Base-by-base conservation (phyloP, 2,113 vertebrate genomes). In the Haemorhous mexicanus region DNA sequence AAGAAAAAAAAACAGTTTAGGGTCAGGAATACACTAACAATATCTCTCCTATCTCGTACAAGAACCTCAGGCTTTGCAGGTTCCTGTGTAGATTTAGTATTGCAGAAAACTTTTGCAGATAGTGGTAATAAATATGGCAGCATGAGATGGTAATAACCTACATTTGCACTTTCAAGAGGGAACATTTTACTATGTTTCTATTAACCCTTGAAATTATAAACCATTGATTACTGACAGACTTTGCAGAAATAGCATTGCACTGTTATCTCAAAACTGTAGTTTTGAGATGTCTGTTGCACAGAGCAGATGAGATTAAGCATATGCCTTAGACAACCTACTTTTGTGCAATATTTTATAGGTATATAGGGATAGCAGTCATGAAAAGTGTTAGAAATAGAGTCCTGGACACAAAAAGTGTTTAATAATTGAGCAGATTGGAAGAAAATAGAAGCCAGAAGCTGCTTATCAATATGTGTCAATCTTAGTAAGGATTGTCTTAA, bases 21-120 rank as follows among this genome's bases (percentile, higher is more conserved):
- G 2, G 3, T 35, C 52, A 75, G 33, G 15, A 94, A 43, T 30
- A 53, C 13, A 46, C 21, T 64, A 89, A 56, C 26, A 73, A 37
- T 35, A 35, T 58, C 58, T 93, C 26, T 96, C n/a, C 26, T 86
- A 16, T 63, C 24, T 84, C 49, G 52, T 77, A 79, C 68, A 73
- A 85, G 58, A 83, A 92, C 24, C 17, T 84, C 69, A 89, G 88
- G 32, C 66, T 94, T 44, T 78, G 66, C 37, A 87, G 41, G 59
- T 94, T 95, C 49, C 80, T 82, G 24, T 33, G 26, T 41, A 84
- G 58, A 88, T 96, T 88, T 91, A 90, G 82, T 89, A 76, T 22
- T 84, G 61, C n/a, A 94, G 87, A 76, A 86, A 93, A 93, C 39
- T 93, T 94, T 83, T 96, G 61, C 72, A 84, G 46, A 41, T 4